A percentile compares a stretch with the other conserved stretches of the same genome.
These are phyloP conservation scores for Torymus auratus DNA, from an alignment of 2,888 invertebrate genomes.

Conservation along the genomic window DNA sequence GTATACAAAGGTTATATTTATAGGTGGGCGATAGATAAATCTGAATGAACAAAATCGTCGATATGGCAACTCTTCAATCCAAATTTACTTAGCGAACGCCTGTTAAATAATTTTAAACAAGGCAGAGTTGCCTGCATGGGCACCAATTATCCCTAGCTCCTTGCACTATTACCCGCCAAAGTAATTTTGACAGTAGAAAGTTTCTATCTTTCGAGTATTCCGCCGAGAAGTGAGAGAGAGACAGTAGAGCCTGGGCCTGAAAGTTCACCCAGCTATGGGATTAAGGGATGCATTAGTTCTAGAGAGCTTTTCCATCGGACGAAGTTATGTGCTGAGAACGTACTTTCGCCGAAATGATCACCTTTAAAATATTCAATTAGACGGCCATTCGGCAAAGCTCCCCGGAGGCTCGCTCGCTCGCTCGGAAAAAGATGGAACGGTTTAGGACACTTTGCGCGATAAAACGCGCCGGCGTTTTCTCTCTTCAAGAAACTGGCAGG, in stretches of 20 bases:
- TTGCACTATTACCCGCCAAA: conserved; percentile 30
- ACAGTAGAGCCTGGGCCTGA: conserved; percentile 12
- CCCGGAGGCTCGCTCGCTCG: conserved; percentile 31
- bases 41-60: too few relatives aligned
- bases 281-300: conserved; percentile 58
- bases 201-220: conserved; percentile 45
- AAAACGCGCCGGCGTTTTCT: conserved; percentile 16
- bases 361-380: conserved; percentile 60
- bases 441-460: conserved; percentile 44
- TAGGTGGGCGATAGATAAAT: too few relatives aligned
- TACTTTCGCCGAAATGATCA: conserved; percentile 56
- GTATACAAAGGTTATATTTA: too few relatives aligned
- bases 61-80: too few relatives aligned
- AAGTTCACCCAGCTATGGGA: conserved; percentile 50
- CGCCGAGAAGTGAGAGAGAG: background rate
- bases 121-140: background rate
- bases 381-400: conserved; percentile 44
- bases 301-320: conserved; percentile 48
- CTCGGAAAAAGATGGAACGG: conserved; percentile 36
- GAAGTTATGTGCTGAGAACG: conserved; percentile 55
- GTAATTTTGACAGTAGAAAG: conserved; percentile 54
- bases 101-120: conserved; percentile 6
- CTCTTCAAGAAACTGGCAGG: conserved; percentile 3
- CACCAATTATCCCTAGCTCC: conserved; percentile 19
- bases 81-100: background rate